Evolutionary conservation across 37 sponge, comb jelly and placozoan species (phyloP).

Genomic region (Aplysina aerophoba): DNA sequence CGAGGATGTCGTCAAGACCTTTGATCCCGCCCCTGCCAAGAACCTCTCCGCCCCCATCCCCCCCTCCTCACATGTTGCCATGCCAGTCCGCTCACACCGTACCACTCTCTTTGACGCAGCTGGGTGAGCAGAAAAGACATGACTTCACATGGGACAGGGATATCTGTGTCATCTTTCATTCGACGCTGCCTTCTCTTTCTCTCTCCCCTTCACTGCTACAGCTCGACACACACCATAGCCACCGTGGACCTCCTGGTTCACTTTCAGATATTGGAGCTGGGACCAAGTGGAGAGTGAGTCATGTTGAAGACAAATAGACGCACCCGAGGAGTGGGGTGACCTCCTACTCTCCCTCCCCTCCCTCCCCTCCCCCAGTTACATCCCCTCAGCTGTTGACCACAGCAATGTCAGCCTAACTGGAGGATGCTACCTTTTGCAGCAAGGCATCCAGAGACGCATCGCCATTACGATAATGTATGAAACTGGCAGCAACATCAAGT

Average conservation of each 20-base stretch:
- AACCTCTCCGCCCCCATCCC: conserved; percentile 49
- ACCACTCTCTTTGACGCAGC: conserved; percentile 32
- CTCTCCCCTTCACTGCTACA: background rate
- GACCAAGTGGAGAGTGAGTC: conserved; percentile 82
- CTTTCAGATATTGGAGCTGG: conserved; percentile 93
- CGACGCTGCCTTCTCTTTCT: no score
- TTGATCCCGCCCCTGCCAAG: background rate
- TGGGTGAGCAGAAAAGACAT: background rate
- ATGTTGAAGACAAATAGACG: conserved; percentile 6
- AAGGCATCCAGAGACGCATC: conserved; percentile 89
- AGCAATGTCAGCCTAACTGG: conserved; percentile 25
- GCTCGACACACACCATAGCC: conserved; percentile 74
- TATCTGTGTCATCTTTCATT: background rate
- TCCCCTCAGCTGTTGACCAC: conserved; percentile 72
- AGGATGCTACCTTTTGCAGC: conserved; percentile 78
- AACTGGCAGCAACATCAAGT: conserved; percentile 67
- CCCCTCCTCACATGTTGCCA: conserved; percentile 36
- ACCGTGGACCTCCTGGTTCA: conserved; percentile 67
- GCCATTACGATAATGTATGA: conserved; percentile 82
- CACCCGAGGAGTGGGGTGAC: background rate
- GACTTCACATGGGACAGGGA: background rate
- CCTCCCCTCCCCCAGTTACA: conserved; percentile 34
- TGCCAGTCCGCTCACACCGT: conserved; percentile 14
- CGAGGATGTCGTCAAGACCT: conserved; percentile 36
- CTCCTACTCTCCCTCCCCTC: background rate